Percentiles rank a stretch among this genome's conserved stretches.
These are phyloP conservation scores for Ceyx melanurus DNA, from an alignment of 2,113 vertebrate genomes.

Conservation along the genomic window DNA sequence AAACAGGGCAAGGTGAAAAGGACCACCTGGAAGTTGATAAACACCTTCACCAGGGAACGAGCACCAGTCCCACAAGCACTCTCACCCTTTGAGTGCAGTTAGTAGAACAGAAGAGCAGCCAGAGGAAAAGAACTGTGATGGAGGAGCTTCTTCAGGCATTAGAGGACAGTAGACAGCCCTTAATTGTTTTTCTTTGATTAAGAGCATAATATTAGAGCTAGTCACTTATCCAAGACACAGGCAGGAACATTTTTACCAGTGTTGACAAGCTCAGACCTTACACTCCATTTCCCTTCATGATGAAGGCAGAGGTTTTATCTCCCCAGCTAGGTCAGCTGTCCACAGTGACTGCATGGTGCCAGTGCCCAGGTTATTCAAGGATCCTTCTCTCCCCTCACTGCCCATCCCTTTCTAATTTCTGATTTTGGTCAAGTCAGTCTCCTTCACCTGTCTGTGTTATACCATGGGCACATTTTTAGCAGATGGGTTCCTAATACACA, in stretches of 20 bases:
- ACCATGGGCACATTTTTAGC: not conserved
- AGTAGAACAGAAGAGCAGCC: not conserved
- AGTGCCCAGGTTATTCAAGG: not conserved
- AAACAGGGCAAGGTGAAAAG: not conserved
- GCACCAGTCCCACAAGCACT: not conserved
- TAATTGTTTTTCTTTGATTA: not conserved
- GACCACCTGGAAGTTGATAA: not conserved
- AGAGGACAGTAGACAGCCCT: not conserved
- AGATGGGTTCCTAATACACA: not conserved
- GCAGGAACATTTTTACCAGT: not conserved
- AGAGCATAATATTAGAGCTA: not conserved
- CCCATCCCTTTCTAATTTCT: not conserved
- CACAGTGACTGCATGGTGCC: accelerated
- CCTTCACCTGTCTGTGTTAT: not conserved
- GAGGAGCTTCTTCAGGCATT: not conserved
- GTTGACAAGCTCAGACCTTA: not conserved
- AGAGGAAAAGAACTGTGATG: not conserved
- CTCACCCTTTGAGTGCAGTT: not conserved
- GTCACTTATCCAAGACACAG: not conserved
- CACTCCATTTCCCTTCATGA: not conserved
- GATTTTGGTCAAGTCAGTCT: not conserved
- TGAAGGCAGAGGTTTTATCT: not conserved
- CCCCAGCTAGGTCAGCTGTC: not conserved
- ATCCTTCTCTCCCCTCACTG: not conserved
- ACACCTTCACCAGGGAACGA: not conserved